phyloP scores from a whole-genome alignment of 2,113 vertebrate genomes.

The Taurulus bubalis region DNA sequence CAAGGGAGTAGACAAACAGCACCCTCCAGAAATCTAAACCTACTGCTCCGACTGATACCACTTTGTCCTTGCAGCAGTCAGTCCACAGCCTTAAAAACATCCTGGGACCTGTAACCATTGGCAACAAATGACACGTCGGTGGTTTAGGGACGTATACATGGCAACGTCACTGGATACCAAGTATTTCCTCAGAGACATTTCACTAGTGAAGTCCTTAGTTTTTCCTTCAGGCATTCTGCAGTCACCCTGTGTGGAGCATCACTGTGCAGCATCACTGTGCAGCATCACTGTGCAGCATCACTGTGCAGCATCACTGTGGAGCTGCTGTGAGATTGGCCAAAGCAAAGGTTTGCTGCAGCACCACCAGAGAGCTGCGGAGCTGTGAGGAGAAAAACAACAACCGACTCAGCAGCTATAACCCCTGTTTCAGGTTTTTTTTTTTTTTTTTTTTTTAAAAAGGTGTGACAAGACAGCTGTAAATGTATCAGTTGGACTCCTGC shows the following conservation, averaged over 20 bases:
- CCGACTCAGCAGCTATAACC: conserved; percentile 8
- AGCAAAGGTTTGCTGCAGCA: conserved; percentile 93
- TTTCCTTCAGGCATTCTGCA: neutral
- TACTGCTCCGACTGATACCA: conserved; percentile 13
- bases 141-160: conserved; percentile 37
- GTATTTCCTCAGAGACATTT: conserved; percentile 44
- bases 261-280: conserved; percentile 52
- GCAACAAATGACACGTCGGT: conserved; percentile 42
- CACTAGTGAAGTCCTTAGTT: conserved; percentile 1
- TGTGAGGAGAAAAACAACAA: conserved; percentile 67
- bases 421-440: neutral
- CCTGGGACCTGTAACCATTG: conserved; percentile 15
- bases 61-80: conserved; percentile 23
- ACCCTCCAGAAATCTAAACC: conserved; percentile 22
- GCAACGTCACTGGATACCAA: conserved; percentile 44
- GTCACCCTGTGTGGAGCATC: conserved; percentile 35
- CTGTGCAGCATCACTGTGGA: conserved; percentile 59
- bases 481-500: neutral
- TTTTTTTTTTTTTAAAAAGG: neutral
- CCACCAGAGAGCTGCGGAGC: conserved; percentile 90
- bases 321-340: conserved; percentile 84
- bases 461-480: neutral
- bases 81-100: conserved; percentile 51
- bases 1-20: neutral
- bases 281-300: conserved; percentile 62